A percentile compares a stretch with the other conserved stretches of the same genome.
Evolutionary conservation across 2,113 vertebrate genomes (phyloP).

Genomic region (Rafetus swinhoei): DNA sequence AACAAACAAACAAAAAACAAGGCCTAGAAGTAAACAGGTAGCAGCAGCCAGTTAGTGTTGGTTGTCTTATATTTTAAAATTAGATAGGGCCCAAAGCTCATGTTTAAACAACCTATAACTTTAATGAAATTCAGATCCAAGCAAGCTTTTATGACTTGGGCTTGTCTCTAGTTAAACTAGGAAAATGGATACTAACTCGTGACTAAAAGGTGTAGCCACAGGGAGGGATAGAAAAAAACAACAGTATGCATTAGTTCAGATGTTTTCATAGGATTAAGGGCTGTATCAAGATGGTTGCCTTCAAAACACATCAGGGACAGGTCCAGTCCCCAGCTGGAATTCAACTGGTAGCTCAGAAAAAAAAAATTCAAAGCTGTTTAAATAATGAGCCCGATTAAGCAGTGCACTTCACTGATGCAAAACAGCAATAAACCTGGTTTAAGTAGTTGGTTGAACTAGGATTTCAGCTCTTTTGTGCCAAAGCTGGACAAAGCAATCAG

Average conservation of each 20-base stretch:
- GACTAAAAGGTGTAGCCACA: neutral
- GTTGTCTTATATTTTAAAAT: neutral
- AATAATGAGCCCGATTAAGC: neutral
- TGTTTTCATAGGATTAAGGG: neutral
- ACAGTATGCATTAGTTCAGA: neutral
- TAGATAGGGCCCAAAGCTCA: neutral
- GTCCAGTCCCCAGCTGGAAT: neutral
- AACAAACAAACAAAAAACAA: neutral
- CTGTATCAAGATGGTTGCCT: neutral
- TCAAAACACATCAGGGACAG: neutral
- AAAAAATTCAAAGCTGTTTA: neutral
- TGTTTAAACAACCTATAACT: neutral
- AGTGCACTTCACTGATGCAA: neutral
- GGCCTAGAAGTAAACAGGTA: neutral
- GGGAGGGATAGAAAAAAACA: neutral
- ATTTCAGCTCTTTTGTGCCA: neutral
- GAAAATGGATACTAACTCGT: neutral
- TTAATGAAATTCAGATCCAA: neutral
- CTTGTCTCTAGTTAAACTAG: neutral
- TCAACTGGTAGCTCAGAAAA: neutral
- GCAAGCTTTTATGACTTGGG: neutral
- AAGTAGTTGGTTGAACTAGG: neutral
- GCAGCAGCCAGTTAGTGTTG: neutral
- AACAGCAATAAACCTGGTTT: neutral
- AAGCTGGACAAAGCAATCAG: neutral